Base-by-base conservation (phyloP, 2,113 vertebrate species). In the Prolemur simus region DNA sequence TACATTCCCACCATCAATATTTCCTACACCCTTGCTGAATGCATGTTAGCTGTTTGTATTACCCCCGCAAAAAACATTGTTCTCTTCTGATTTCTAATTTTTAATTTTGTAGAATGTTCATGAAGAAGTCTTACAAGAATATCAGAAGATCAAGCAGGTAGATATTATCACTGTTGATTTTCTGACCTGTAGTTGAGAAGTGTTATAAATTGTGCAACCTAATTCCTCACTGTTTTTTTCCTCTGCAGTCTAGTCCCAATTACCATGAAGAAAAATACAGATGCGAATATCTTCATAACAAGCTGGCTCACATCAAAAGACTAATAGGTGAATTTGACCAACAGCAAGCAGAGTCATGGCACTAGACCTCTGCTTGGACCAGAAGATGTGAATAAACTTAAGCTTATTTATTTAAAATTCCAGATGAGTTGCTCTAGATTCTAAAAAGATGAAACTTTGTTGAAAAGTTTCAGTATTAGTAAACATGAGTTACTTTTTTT, bases 231-330 rank as follows among this genome's bases (percentile, higher is more conserved):
- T 91, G 21, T 52, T 92, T 92, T 69, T 94, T 52, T 93, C 49
- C 85, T 93, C 98, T 87, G 23, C 98, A 99, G 99, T 98, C 99
- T 78, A 99, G 98, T 91, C 99, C 99, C 73, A 99, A 98, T 98
- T 99, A 99, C 98, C 98, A 98, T 25, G 98, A 99, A 96, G 99
- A 99, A 98, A 99, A 99, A 84, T 98, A 98, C 66, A 99, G 99
- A 98, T 99, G 99, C 76, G 98, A 99, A 98, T 99, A 99, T 98
- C 99, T 99, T 98, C 99, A 99, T 98, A 99, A 99, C 98, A 99
- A 99, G 98, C 97, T 99, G 98, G 99, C 99, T 96, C 99, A 99
- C 98, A 99, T 99, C 97, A 99, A 99, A 98, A 98, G 98, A 95
- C 99, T 99, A 17, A 99, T 99, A 98, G 97, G 98, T 88, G 99